A percentile compares a stretch with the other conserved stretches of the same genome.
phyloP scores from a whole-genome alignment of 2,797 vertebrate genomes.

The Triplophysa bombifrons region DNA sequence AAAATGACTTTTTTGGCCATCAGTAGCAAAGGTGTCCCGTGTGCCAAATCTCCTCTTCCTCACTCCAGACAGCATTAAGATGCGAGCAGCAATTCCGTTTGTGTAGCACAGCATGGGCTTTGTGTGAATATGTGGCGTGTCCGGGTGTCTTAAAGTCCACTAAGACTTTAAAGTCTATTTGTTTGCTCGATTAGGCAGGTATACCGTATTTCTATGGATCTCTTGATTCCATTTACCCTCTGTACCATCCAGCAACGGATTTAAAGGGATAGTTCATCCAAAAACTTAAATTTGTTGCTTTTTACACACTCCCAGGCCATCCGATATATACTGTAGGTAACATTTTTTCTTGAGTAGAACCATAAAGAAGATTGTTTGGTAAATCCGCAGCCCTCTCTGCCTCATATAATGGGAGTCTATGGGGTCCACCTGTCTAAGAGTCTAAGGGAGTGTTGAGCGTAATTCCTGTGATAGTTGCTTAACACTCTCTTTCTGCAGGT shows the following conservation, averaged over 20 bases:
- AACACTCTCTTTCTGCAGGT: too few relatives aligned
- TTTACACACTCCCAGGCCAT: too few relatives aligned
- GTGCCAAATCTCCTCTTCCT: slow-evolving; percentile 32
- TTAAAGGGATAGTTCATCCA: too few relatives aligned
- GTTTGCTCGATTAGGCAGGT: slow-evolving; percentile 33
- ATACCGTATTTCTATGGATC: slow-evolving; percentile 32
- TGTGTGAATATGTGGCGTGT: slow-evolving; percentile 21
- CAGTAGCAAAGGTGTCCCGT: slow-evolving; percentile 37
- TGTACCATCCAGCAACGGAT: slow-evolving; percentile 20
- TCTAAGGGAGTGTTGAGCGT: too few relatives aligned
- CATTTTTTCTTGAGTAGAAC: too few relatives aligned
- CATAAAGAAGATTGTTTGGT: too few relatives aligned
- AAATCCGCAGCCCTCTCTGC: too few relatives aligned
- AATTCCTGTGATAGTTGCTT: too few relatives aligned
- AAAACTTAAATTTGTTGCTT: too few relatives aligned
- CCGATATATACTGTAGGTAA: too few relatives aligned
- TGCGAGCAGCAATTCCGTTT: slow-evolving; percentile 34
- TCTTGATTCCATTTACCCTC: slow-evolving; percentile 42
- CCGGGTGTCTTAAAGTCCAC: not conserved
- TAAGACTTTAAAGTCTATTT: slow-evolving; percentile 28
- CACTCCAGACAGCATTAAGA: slow-evolving; percentile 40
- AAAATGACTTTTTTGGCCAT: slow-evolving; percentile 35
- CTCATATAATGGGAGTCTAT: too few relatives aligned
- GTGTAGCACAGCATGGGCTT: not conserved
- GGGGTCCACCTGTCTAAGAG: too few relatives aligned